phyloP scores from a whole-genome alignment of 2,113 vertebrate species.

The Coptodon bakossiorum region DNA sequence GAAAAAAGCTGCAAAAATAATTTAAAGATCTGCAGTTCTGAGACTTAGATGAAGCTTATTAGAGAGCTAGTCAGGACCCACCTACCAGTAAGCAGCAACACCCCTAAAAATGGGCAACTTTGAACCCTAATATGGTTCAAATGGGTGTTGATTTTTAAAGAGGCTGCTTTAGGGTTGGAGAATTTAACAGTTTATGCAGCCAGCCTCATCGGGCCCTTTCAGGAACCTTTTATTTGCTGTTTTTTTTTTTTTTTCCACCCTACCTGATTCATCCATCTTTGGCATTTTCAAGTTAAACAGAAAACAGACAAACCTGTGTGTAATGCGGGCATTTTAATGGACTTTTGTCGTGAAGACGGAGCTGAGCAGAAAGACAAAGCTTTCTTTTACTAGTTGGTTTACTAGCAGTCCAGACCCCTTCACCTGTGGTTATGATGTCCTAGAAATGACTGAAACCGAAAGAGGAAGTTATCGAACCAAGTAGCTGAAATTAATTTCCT shows the following conservation, averaged over 20 bases:
- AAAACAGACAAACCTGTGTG: not conserved
- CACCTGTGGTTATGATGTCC: not conserved
- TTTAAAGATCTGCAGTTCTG: not conserved
- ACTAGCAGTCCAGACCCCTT: not conserved
- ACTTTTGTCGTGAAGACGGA: fast-evolving
- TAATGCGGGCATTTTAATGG: not conserved
- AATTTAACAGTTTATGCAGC: not conserved
- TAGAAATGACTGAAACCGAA: not conserved
- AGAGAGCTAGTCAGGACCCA: not conserved
- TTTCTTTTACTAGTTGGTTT: not conserved
- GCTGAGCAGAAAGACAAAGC: not conserved
- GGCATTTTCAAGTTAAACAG: not conserved
- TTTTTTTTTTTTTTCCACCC: not conserved
- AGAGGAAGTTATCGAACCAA: not conserved
- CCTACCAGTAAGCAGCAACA: not conserved
- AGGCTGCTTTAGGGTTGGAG: not conserved
- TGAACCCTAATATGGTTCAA: not conserved
- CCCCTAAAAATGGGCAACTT: not conserved
- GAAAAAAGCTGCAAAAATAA: not conserved
- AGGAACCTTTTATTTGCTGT: not conserved
- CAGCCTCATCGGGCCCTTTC: not conserved
- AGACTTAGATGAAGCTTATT: not conserved
- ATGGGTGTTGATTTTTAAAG: not conserved
- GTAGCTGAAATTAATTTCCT: not conserved
- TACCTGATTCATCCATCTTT: not conserved